A percentile compares a stretch with the other conserved stretches of the same genome.
phyloP scores from a whole-genome alignment of 2,888 invertebrate genomes.

The Acleris holmiana region DNA sequence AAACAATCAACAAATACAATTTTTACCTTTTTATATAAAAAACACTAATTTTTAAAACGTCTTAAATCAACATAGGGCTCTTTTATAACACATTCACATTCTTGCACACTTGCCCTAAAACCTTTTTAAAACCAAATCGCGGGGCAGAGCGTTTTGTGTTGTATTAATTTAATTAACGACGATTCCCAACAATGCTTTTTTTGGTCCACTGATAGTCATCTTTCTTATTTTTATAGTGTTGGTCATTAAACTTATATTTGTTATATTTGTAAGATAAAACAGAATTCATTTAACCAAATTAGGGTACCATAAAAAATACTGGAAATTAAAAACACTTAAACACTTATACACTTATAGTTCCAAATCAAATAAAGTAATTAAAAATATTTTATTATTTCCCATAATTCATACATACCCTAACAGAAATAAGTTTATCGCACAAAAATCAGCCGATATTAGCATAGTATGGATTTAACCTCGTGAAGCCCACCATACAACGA shows the following conservation, averaged over 20 bases:
- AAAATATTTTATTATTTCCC: too few species aligned
- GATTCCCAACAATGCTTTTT: background rate
- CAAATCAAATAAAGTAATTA: too few species aligned
- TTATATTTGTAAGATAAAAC: background rate
- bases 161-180: background rate
- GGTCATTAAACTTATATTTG: background rate
- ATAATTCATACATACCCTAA: too few species aligned
- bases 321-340: too few species aligned
- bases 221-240: background rate
- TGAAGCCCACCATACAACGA: too few species aligned
- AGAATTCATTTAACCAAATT: too few species aligned
- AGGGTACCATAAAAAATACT: too few species aligned
- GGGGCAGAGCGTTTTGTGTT: background rate
- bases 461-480: too few species aligned
- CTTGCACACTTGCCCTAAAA: constrained; percentile 58
- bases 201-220: background rate
- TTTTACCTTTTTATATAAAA: constrained; percentile 13
- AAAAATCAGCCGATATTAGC: too few species aligned
- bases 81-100: background rate
- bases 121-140: constrained; percentile 5
- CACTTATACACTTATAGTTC: too few species aligned
- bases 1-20: constrained; percentile 26
- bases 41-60: constrained; percentile 31
- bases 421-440: too few species aligned
- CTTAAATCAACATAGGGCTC: constrained; percentile 16